A percentile compares a stretch with the other conserved stretches of the same genome.
These are phyloP conservation scores for Platycheirus rosarum DNA, from an alignment of 2,888 invertebrate genomes.

Conservation along the genomic window DNA sequence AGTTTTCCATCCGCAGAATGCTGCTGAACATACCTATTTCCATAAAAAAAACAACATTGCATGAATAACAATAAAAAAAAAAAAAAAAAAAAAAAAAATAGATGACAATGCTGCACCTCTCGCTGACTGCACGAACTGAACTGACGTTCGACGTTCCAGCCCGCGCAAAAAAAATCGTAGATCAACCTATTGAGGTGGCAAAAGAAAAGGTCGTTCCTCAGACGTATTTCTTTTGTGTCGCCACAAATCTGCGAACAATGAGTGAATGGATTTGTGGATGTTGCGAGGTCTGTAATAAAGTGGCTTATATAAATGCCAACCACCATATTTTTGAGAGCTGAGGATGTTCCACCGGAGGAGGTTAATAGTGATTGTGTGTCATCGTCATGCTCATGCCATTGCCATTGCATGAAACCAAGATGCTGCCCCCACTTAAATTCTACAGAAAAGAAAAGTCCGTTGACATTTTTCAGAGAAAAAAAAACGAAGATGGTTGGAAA, in stretches of 20 bases:
- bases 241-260: conserved; percentile 68
- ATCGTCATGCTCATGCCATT: conserved; percentile 27
- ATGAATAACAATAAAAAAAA: background rate
- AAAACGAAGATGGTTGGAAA: background rate
- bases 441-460: conserved; percentile 50
- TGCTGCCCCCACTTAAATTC: conserved; percentile 2
- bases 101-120: conserved; percentile 57
- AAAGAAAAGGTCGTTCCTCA: conserved; percentile 64
- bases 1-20: background rate
- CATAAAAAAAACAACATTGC: background rate
- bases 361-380: conserved; percentile 33
- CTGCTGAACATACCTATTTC: background rate
- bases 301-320: conserved; percentile 60
- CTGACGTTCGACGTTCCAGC: too few relatives aligned
- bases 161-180: conserved; percentile 30
- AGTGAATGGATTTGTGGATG: conserved; percentile 63
- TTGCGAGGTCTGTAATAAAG: conserved; percentile 61
- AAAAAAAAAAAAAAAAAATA: conserved; percentile 15
- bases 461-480: conserved; percentile 58
- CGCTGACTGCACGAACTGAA: conserved; percentile 29
- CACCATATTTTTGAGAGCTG: conserved; percentile 14
- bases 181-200: conserved; percentile 68
- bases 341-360: conserved; percentile 23
- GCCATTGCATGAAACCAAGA: conserved; percentile 1
- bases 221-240: conserved; percentile 52